Evolutionary conservation across 1,140 invertebrate genomes (phyloP).

Genomic region (Neuroterus valhalla): DNA sequence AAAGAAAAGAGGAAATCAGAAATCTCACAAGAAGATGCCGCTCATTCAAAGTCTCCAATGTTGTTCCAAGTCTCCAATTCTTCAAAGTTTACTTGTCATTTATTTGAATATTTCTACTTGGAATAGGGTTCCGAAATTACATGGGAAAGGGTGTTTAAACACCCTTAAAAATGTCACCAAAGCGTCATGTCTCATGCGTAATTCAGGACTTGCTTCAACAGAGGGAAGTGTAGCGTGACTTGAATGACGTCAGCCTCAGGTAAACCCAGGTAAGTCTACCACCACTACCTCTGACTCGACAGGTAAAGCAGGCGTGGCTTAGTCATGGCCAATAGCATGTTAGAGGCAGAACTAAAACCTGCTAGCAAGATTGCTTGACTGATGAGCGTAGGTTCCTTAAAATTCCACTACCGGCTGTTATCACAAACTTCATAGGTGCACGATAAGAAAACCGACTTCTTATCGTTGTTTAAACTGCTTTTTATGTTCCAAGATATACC

Average conservation of each 20-base stretch:
- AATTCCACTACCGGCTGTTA: conserved; percentile 47
- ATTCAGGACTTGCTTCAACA: conserved; percentile 28
- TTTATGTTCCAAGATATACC: conserved; percentile 1
- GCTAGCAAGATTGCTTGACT: conserved; percentile 62
- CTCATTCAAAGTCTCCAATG: too few species aligned
- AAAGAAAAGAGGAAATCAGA: too few species aligned
- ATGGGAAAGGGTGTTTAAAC: too few species aligned
- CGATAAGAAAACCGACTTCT: conserved; percentile 41
- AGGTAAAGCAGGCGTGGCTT: conserved; percentile 67
- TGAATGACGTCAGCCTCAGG: conserved; percentile 65
- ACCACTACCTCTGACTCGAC: conserved; percentile 47
- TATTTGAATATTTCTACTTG: too few species aligned
- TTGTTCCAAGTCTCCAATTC: too few species aligned
- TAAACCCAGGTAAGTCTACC: conserved; percentile 49
- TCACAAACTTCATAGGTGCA: conserved; percentile 38
- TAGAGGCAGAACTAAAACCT: conserved; percentile 66
- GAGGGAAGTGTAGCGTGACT: conserved; percentile 58
- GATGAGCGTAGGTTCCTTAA: conserved; percentile 50
- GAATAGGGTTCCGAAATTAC: too few species aligned
- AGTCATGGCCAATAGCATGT: conserved; percentile 63
- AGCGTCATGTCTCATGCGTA: too few species aligned
- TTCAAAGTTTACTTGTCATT: too few species aligned
- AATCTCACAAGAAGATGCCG: too few species aligned
- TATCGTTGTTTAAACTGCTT: conserved; percentile 30
- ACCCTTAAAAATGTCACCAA: too few species aligned